A percentile compares a stretch with the other conserved stretches of the same genome.
Evolutionary conservation across 2,888 invertebrate genomes (phyloP).

Genomic region (Daptonema setosum): DNA sequence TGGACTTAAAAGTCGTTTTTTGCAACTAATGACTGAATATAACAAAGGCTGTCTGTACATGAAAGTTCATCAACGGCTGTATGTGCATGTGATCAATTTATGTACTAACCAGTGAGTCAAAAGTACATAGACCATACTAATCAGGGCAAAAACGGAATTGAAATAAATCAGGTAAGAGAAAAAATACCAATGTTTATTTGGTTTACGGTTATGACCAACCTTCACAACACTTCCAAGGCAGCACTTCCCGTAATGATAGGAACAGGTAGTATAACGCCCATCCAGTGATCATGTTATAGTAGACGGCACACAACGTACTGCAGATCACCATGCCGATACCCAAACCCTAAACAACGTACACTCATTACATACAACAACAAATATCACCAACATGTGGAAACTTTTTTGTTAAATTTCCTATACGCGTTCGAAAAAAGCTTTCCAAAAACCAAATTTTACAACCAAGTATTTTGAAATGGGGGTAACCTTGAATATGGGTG

Average conservation of each 20-base stretch:
- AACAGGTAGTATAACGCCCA: conserved; percentile 34
- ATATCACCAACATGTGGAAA: background rate
- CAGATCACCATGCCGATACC: conserved; percentile 35
- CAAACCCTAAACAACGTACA: conserved; percentile 13
- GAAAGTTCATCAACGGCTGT: too few species aligned
- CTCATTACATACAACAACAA: background rate
- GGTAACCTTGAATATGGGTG: conserved; percentile 22
- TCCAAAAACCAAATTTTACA: background rate
- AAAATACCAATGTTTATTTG: too few species aligned
- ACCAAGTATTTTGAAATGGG: background rate
- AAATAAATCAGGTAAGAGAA: too few species aligned
- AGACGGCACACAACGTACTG: conserved; percentile 31
- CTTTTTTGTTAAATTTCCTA: background rate
- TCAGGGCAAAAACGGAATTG: too few species aligned
- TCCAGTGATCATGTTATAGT: conserved; percentile 36
- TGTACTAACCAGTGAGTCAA: too few species aligned
- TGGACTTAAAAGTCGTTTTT: too few species aligned
- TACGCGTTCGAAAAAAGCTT: background rate
- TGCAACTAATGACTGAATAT: too few species aligned
- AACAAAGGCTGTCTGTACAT: too few species aligned
- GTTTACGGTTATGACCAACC: conserved; percentile 15
- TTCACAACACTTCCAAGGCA: conserved; percentile 33
- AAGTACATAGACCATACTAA: too few species aligned
- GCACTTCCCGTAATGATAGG: conserved; percentile 29
- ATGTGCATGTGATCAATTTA: too few species aligned